Base-by-base conservation (phyloP, 2,888 invertebrate genomes). In the Hemithea aestivaria region DNA sequence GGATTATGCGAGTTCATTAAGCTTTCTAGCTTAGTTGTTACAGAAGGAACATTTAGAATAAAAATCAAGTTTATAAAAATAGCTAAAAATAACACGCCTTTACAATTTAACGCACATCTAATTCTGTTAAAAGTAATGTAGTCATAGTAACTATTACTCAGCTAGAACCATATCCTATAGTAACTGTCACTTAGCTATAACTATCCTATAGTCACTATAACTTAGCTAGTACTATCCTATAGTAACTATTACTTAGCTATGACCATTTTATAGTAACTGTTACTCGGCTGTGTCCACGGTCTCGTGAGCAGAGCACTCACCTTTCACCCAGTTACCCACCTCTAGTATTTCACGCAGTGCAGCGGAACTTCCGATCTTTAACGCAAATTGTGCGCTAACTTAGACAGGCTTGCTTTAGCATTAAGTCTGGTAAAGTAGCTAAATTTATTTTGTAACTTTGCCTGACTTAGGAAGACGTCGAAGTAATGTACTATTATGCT, bases 271-370 rank as follows among this genome's bases (percentile, higher is more conserved):
- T 20, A 40, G 37, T 26, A 21, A 27, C 34, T 45, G 10, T 27
- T 20, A 5, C 7, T 6, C 4, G 20, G 22, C 40, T 45, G 35
- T 35, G 39, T 22, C 10, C 11, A 21, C 30, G 36, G 35, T 20
- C 38, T 42, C 33, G 27, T 26, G 30, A 35, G 38, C 51, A 58
- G 67, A 59, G 55, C 69, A 66, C 61, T 70, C 68, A 70, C 68
- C 71, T 70, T 61, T 71, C 62, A 65, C 70, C 70, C 51, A 71
- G 59, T 68, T 67, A 69, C 62, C 63, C 61, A 62, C 44, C 65
- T 59, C 56, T 64, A 53, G 53, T 58, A 60, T 61, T 62, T 60
- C 59, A 58, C 53, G 52, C 58, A 55, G 51, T 58, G 49, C 53
- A 48, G 45, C 45, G 53, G 53, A 56, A 59, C 58, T 56, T 51